Evolutionary conservation across 1,140 invertebrate genomes (phyloP), one percentile per base, ranked within the genome.

Genomic region (Colletes latitarsis): DNA sequence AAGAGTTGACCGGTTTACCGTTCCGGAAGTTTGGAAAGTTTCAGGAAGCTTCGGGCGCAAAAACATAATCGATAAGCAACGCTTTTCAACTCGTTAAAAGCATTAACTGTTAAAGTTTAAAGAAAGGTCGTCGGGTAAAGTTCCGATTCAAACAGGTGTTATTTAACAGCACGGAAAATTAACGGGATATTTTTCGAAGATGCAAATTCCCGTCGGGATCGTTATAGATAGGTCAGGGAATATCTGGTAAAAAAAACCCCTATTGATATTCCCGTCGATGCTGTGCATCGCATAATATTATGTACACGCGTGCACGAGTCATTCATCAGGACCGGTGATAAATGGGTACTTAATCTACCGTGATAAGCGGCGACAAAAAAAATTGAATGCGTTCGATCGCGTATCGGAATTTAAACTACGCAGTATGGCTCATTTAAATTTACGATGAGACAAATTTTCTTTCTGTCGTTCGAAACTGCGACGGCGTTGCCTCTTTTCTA

Each of bases 361-460:
- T 85, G 83, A 85, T 86, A 86, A 85, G 81, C 46, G 75, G 53
- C 64, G 68, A 71, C 14, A 43, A 19, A 39, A 84, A 77, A 70
- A 62, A 60, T 79, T 72, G 70, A 72, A 82, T 21, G 21, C 71
- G 75, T 58, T 72, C 67, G 80, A 86, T 85, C 64, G 66, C 46
- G 62, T 75, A 81, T 69, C 60, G 69, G 71, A 68, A 85, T 85
- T 82, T 66, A 85, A 86, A 86, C 64, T 82, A 46, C 57, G 58
- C 67, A 41, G 77, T 75, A 58, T 43, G 80, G 74, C 75, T 82
- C 75, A 79, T 85, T 86, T 85, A 74, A 86, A 85, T 85, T 86
- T 86, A 85, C 83, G 72, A 85, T 78, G 83, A 85, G 84, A 77
- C 83, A 63, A 62, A 85, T 78, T 81, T 85, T 76, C 70, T 66